Evolutionary conservation across 2,888 invertebrate genomes (phyloP).

Genomic region (Thecophora atra): DNA sequence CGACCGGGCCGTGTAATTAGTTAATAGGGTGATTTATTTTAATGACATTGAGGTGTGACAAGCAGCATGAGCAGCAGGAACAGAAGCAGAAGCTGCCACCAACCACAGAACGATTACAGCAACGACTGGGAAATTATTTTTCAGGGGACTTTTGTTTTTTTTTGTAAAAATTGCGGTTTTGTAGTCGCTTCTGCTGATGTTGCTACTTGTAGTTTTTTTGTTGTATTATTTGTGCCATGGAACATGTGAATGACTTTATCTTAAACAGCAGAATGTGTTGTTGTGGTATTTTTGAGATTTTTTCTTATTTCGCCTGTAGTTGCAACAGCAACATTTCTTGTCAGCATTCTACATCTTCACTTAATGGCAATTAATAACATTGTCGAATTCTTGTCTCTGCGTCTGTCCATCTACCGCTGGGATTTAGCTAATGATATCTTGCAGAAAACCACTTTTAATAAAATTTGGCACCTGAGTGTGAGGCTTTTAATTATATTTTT

Average conservation of each 20-base stretch:
- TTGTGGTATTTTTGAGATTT: not conserved
- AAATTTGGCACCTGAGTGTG: too few relatives aligned
- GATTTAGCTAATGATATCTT: conserved; percentile 7
- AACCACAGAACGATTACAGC: conserved; percentile 27
- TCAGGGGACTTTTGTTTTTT: not conserved
- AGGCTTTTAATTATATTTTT: too few relatives aligned
- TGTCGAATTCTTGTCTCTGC: conserved; percentile 18
- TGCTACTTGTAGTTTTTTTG: not conserved
- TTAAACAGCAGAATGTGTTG: not conserved
- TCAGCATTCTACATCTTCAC: conserved; percentile 25
- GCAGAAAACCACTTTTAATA: not conserved
- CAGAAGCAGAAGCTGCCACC: not conserved
- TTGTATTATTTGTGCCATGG: not conserved
- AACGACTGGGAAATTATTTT: conserved; percentile 15
- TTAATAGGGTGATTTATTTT: conserved; percentile 52
- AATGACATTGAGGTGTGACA: conserved; percentile 52
- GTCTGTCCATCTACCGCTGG: not conserved
- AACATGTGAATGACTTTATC: not conserved
- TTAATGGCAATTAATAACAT: conserved; percentile 27
- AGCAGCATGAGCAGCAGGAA: conserved; percentile 30
- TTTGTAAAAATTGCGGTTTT: not conserved
- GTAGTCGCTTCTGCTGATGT: not conserved
- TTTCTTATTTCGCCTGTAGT: too few relatives aligned
- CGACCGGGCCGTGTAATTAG: conserved; percentile 50
- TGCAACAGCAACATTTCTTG: not conserved